Conservation (phyloP, 2,888 invertebrate species). For the Notodonta dromedarius region DNA sequence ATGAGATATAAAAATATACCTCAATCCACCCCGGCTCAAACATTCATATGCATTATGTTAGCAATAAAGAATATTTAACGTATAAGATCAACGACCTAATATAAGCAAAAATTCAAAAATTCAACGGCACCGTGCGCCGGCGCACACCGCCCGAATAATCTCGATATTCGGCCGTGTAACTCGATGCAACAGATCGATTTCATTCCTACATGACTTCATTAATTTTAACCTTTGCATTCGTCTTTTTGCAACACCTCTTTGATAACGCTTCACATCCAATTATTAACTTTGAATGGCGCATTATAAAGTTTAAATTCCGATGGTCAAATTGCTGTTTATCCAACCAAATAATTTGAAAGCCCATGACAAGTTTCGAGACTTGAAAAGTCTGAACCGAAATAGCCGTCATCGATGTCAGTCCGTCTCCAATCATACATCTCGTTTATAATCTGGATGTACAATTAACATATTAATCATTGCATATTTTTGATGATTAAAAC, state of each 20-base stretch:
- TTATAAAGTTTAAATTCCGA: slow-evolving; percentile 16
- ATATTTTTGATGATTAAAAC: slow-evolving; percentile 54
- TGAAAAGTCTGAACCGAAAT: slow-evolving; percentile 39
- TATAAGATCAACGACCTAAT: slow-evolving; percentile 35
- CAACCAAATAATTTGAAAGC: slow-evolving; percentile 39
- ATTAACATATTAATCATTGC: slow-evolving; percentile 76
- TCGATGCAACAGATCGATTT: slow-evolving; percentile 72
- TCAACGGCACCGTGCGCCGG: slow-evolving; percentile 20
- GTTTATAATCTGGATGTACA: slow-evolving; percentile 63
- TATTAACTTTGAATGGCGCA: slow-evolving; percentile 4
- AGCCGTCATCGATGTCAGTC: slow-evolving; percentile 42
- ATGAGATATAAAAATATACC: slow-evolving; percentile 2
- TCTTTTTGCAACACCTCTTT: slow-evolving; percentile 40
- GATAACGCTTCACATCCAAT: slow-evolving; percentile 7
- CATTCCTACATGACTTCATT: slow-evolving; percentile 69
- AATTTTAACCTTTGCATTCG: slow-evolving; percentile 62
- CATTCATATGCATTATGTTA: slow-evolving; percentile 1
- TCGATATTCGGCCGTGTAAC: slow-evolving; percentile 67
- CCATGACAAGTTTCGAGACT: slow-evolving; percentile 40
- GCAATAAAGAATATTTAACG: slow-evolving; percentile 18
- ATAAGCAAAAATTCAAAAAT: slow-evolving; percentile 27
- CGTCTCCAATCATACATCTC: slow-evolving; percentile 63
- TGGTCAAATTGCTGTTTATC: slow-evolving; percentile 18
- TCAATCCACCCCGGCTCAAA: slow-evolving; percentile 4
- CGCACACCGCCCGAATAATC: slow-evolving; percentile 40